Evolutionary conservation across 2,113 vertebrate species (phyloP), one percentile per base, ranked within the genome.

Genomic region (Siniperca knerii): DNA sequence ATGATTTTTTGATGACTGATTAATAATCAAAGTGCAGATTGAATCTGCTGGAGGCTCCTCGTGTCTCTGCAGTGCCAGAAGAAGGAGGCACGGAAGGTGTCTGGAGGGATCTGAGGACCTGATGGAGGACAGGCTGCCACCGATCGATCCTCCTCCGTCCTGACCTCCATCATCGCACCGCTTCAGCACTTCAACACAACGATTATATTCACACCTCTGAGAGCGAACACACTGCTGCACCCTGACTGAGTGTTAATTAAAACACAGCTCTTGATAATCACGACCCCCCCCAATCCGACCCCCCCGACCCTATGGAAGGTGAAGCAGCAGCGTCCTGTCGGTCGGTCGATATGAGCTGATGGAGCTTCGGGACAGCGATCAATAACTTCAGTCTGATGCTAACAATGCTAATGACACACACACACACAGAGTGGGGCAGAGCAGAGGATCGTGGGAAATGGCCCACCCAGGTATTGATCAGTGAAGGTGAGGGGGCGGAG

Each of bases 401-500:
- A 61, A 75, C 65, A 78, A 79, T 83, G 82, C 80, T 83, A 81
- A 90, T 86, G 55, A 86, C 68, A 81, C 64, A 74, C 61, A 73
- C 21, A 65, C 50, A n/a, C 35, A 37, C 35, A 37, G 44, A 67
- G 40, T 12, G 12, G 23, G 8, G 3, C 62, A 52, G 42, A 80
- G 60, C 68, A 55, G 37, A 58, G 77, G 90, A 90, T 87, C 90
- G 90, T 92, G 91, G 89, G 90, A 92, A 93, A 80, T 20, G 25
- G 16, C 54, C 64, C 71, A n/a, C 40, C 23, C 66, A 55, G 50
- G 33, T 82, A 85, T 90, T 55, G 86, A 91, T 79, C 40, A 33
- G 48, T 81, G 42, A 40, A 4, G 55, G 10, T 33, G 57, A 46
- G 61, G 77, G 10, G 86, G 25, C 3, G 29, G 46, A 62, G 77